These are phyloP conservation scores for Ganaspis brasiliensis DNA, from an alignment of 2,888 invertebrate species.

Conservation along the genomic window DNA sequence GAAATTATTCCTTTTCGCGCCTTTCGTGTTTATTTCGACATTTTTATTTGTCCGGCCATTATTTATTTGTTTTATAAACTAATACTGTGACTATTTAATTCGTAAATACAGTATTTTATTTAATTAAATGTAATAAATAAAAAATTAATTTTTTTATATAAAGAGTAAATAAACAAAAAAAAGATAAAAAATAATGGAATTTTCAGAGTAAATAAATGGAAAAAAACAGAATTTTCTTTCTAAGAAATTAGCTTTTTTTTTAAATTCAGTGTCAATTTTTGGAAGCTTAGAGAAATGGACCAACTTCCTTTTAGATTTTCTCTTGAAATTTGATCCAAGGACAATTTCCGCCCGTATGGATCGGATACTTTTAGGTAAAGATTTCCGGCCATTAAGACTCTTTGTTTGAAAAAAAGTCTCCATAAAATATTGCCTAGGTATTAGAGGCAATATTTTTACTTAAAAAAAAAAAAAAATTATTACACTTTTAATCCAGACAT, in stretches of 20 bases:
- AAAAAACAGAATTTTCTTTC: no score
- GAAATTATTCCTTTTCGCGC: not conserved
- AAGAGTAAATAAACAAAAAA: no score
- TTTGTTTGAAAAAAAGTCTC: not conserved
- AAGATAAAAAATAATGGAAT: no score
- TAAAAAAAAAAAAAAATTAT: not conserved
- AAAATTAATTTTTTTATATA: no score
- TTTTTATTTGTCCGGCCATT: not conserved
- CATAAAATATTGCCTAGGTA: no score
- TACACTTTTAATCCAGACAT: not conserved
- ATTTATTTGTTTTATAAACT: not conserved
- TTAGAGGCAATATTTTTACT: not conserved
- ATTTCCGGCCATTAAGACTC: constrained; percentile 13
- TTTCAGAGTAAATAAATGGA: no score
- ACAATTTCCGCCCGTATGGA: constrained; percentile 34
- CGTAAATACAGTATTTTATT: no score
- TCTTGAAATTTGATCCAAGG: constrained; percentile 15
- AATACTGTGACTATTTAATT: not conserved
- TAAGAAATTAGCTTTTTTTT: not conserved
- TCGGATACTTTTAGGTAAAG: constrained; percentile 6
- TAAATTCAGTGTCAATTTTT: not conserved
- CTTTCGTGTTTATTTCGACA: not conserved
- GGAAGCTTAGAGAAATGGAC: not conserved
- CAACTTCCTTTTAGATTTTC: constrained; percentile 7
- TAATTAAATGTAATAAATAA: no score